A percentile compares a stretch with the other conserved stretches of the same genome.
phyloP scores from a whole-genome alignment of 2,113 vertebrate genomes.

The Siniperca chuatsi region DNA sequence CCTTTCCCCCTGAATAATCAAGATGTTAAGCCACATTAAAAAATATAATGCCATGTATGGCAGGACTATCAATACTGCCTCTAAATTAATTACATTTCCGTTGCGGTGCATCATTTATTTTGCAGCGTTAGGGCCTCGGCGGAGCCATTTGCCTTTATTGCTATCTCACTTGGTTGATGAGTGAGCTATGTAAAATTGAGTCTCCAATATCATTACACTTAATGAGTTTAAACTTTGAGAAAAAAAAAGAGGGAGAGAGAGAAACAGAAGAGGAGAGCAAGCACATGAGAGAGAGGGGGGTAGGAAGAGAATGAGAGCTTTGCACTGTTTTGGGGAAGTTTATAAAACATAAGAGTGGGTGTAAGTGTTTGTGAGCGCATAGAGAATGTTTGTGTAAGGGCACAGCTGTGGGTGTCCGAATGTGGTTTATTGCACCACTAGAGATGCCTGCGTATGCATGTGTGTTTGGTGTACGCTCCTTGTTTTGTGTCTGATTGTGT shows the following conservation, averaged over 20 bases:
- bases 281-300: conserved; percentile 47
- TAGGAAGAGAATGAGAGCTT: conserved; percentile 48
- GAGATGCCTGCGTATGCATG: conserved; percentile 39
- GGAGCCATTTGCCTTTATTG: conserved; percentile 99
- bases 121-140: conserved; percentile 94
- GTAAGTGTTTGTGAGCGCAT: conserved; percentile 74
- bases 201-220: conserved; percentile 96
- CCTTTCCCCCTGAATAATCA: conserved; percentile 86
- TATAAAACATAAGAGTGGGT: conserved; percentile 75
- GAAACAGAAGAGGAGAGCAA: conserved; percentile 58
- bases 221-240: conserved; percentile 95
- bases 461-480: conserved; percentile 34
- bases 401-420: conserved; percentile 76
- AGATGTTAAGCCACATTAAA: conserved; percentile 99
- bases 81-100: conserved; percentile 99
- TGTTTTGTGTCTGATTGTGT: conserved; percentile 36
- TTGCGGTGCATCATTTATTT: conserved; percentile 99
- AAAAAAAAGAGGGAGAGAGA: conserved; percentile 51
- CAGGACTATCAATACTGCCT: conserved; percentile 99
- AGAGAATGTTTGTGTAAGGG: conserved; percentile 75
- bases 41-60: conserved; percentile 97
- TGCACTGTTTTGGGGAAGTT: conserved; percentile 70
- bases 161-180: conserved; percentile 95
- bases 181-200: conserved; percentile 96
- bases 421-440: conserved; percentile 69